Base-by-base conservation (phyloP, 1,140 invertebrate species). In the Ceratosolen fusciceps region DNA sequence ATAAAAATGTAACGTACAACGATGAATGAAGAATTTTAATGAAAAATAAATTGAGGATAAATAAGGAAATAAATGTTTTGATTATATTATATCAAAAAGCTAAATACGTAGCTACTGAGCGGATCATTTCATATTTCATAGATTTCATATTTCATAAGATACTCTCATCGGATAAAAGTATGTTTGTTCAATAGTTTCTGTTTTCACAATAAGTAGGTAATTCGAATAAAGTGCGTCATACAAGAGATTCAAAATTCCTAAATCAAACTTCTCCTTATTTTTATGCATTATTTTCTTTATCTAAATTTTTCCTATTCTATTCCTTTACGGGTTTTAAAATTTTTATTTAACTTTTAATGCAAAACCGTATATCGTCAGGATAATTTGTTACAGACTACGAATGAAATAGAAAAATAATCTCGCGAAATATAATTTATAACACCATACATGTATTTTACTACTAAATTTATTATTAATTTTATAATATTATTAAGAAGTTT, bases 191-290 rank as follows among this genome's bases (percentile, higher is more conserved):
- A 26, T 26, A 24, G 43, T 71, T 49, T 43, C 26, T 56, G 52
- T 72, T 72, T 72, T 72, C 29, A 60, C 71, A 47, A 43, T 74
- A 74, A 80, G 74, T 52, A 39, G 67, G 72, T 39, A 67, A 76
- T 80, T 76, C 39, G 37, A 34, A 21, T n/a, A 62, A 80, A 75
- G 75, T 74, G 65, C 58, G 77, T 77, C 74, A 68, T 26, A 24
- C 34, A 24, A 14, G 47, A 14, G 2, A n/a, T 14, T 16, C 49
- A 77, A 77, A 54, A 62, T 73, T 79, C 77, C 43, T 72, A 74
- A 80, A 70, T 60, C 24, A n/a, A 60, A 14, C 5, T 24, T 60
- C 24, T 4, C 24, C 29, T 24, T 24, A 4, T 24, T 60, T 26
- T 2, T 60, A 8, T 26, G 3, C 14, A 4, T 60, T 60, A 8